Evolutionary conservation across 2,113 vertebrate genomes (phyloP), one percentile per base, ranked within the genome.

Genomic region (Pungitius pungitius): DNA sequence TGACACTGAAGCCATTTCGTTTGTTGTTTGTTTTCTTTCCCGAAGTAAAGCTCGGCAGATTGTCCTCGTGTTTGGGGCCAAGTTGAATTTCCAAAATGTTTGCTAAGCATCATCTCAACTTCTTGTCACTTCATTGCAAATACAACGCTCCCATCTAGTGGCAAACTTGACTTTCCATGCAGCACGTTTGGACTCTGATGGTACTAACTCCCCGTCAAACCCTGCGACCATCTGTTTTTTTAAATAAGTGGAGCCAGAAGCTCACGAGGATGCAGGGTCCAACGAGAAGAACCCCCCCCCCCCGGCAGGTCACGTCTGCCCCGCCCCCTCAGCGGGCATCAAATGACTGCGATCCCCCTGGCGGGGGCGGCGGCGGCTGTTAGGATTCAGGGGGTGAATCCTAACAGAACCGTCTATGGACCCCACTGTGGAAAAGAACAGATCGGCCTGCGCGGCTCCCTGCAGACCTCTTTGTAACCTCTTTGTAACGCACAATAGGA

Each of bases 241-340:
- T n/a, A 11, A 24, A 54, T 8, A 37, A 33, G 70, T 51, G 45
- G 15, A 67, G 65, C 9, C 40, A 30, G 17, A 37, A 56, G 51
- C 26, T 59, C 3, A 1, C 14, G 45, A 63, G 33, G 55, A 66
- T 40, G 35, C 57, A 22, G 33, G 37, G 14, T 87, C 20, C 66
- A 55, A 61, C 0, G 2, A 73, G 47, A 88, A 90, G 86, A 91
- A 89, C 82, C 86, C 89, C 92, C n/a, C n/a, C n/a, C n/a, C n/a
- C n/a, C n/a, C n/a, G n/a, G n/a, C 94, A 93, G 93, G 91, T 94
- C 94, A 95, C 75, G 85, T 78, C 73, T 91, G 37, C 91, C 83
- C 91, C 90, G n/a, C n/a, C n/a, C n/a, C n/a, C 30, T 30, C 30
- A 5, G 30, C 30, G 30, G 6, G 51, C 77, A 55, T 82, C 77